phyloP scores from a whole-genome alignment of 2,113 vertebrate species.

The Aptenodytes patagonicus region DNA sequence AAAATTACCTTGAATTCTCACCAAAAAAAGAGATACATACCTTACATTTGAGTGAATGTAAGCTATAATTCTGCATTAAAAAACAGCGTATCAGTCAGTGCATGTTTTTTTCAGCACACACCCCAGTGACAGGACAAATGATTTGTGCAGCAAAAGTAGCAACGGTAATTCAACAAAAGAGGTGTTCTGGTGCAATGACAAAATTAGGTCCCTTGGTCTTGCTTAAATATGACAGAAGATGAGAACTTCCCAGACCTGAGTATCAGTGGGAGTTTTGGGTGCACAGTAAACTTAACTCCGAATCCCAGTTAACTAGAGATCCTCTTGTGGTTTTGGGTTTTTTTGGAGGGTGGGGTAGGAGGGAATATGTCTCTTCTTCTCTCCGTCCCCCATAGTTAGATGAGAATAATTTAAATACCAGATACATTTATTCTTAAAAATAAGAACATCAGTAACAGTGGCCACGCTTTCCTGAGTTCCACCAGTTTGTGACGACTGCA shows the following conservation, averaged over 20 bases:
- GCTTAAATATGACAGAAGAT: neutral
- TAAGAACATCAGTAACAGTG: neutral
- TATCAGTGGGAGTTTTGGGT: neutral
- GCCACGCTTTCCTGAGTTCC: neutral
- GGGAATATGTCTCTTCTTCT: neutral
- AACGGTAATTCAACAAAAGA: neutral
- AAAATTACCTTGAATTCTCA: neutral
- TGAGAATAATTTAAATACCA: neutral
- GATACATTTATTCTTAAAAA: neutral
- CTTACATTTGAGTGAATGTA: neutral
- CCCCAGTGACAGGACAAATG: neutral
- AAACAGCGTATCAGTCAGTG: neutral
- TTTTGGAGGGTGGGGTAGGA: neutral
- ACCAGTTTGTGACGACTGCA: neutral
- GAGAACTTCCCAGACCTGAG: neutral
- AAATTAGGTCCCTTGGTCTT: neutral
- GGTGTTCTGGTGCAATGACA: neutral
- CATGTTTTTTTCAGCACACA: neutral
- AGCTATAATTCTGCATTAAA: neutral
- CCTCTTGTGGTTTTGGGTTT: neutral
- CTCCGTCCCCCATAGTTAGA: fast-evolving
- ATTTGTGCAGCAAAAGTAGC: neutral
- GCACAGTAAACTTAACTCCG: neutral
- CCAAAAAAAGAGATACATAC: neutral
- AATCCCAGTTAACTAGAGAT: neutral